Conservation (phyloP, 2,888 invertebrate genomes). For the Tipula lateralis region DNA sequence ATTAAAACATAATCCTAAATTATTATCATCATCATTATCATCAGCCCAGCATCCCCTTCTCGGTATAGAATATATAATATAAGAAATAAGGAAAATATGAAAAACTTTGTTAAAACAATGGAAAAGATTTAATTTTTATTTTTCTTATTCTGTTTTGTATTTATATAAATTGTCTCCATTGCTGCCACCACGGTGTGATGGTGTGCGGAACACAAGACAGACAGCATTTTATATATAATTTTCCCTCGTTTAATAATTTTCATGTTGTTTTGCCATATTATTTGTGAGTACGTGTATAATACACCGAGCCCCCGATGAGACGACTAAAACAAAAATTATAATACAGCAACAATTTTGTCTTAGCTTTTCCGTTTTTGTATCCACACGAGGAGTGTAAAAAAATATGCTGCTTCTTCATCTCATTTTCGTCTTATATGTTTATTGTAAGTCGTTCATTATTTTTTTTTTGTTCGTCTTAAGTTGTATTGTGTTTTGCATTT, state of each 20-base stretch:
- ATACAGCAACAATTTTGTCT: constrained; percentile 6
- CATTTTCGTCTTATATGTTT: constrained; percentile 7
- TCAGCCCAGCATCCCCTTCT: neutral
- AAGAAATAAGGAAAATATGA: neutral
- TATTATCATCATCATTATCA: constrained; percentile 13
- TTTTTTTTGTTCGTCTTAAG: neutral
- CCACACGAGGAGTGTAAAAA: neutral
- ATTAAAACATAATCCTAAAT: constrained; percentile 19
- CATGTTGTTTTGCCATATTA: neutral
- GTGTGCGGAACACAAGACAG: neutral
- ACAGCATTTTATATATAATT: neutral
- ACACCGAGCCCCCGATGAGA: neutral
- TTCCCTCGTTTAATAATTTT: constrained; percentile 19
- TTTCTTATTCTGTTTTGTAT: neutral
- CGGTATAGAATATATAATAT: neutral
- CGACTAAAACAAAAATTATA: neutral
- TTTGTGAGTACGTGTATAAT: neutral
- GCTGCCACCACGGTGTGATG: neutral
- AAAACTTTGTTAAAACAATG: neutral
- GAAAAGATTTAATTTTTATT: neutral
- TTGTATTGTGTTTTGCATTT: constrained; percentile 24
- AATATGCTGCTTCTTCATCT: constrained; percentile 11
- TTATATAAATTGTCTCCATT: constrained; percentile 11
- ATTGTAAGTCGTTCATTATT: constrained; percentile 24
- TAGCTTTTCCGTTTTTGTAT: neutral